A percentile compares a stretch with the other conserved stretches of the same genome.
phyloP scores from a whole-genome alignment of 2,113 vertebrate genomes.

The Spea multiplicata region DNA sequence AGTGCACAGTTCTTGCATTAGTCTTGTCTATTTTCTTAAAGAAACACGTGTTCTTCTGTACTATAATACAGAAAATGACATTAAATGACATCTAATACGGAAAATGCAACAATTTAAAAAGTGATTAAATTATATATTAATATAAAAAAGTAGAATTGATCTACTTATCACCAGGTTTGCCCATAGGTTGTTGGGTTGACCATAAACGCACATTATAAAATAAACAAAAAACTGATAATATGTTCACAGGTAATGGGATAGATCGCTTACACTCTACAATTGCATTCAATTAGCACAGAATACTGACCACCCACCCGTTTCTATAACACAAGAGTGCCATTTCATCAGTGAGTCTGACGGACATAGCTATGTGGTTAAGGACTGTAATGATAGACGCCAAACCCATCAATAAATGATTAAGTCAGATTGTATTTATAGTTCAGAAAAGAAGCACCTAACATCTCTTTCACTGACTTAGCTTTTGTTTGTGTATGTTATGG shows the following conservation, averaged over 20 bases:
- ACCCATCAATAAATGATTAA: conserved; percentile 43
- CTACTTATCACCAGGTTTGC: too few relatives aligned
- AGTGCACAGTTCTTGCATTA: too few relatives aligned
- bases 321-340: conserved; percentile 31
- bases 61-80: too few relatives aligned
- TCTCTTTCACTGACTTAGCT: conserved; percentile 38
- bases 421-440: conserved; percentile 49
- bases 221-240: background rate
- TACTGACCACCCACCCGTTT: conserved; percentile 20
- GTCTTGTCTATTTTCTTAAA: too few relatives aligned
- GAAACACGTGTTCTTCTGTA: too few relatives aligned
- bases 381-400: conserved; percentile 25
- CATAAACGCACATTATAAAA: too few relatives aligned
- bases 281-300: conserved; percentile 35
- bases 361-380: conserved; percentile 32
- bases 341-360: conserved; percentile 48
- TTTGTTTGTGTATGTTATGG: conserved; percentile 39
- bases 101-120: too few relatives aligned
- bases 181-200: too few relatives aligned
- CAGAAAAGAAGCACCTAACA: conserved; percentile 33
- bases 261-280: background rate
- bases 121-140: too few relatives aligned
- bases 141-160: too few relatives aligned
- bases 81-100: too few relatives aligned
- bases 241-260: background rate